phyloP scores from a whole-genome alignment of 2,113 vertebrate species.

The Hippocampus comes region DNA sequence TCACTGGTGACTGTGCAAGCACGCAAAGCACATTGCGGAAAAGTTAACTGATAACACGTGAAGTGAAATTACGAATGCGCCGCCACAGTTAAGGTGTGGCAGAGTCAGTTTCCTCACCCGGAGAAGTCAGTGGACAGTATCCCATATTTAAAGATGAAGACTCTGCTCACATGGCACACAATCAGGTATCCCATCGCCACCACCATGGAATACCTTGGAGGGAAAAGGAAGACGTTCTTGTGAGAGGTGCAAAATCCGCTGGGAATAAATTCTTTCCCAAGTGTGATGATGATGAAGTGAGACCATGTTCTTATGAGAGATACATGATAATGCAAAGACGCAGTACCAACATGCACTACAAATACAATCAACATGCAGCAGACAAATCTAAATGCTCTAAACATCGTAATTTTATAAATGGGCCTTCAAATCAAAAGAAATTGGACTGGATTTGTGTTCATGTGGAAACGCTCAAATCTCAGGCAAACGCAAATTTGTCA shows the following conservation, averaged over 20 bases:
- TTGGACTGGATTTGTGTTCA: too few relatives aligned
- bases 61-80: conserved; percentile 13
- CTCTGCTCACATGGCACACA: conserved; percentile 70
- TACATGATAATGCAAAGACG: not conserved
- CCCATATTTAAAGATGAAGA: conserved; percentile 76
- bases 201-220: conserved; percentile 70
- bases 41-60: conserved; percentile 27
- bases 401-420: too few relatives aligned
- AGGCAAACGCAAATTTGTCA: too few relatives aligned
- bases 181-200: conserved; percentile 74
- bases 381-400: too few relatives aligned
- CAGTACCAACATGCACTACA: not conserved
- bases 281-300: not conserved
- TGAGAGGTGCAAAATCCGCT: not conserved
- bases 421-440: too few relatives aligned
- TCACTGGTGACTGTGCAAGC: not conserved
- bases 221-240: not conserved
- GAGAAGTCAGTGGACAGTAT: conserved; percentile 79
- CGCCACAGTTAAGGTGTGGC: conserved; percentile 16
- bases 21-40: not conserved
- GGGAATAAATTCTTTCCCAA: not conserved
- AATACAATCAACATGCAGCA: not conserved
- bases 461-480: too few relatives aligned
- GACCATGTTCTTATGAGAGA: not conserved
- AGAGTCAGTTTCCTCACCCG: conserved; percentile 62